Evolutionary conservation across 2,888 invertebrate species (phyloP).

Genomic region (Pinctada fucata): DNA sequence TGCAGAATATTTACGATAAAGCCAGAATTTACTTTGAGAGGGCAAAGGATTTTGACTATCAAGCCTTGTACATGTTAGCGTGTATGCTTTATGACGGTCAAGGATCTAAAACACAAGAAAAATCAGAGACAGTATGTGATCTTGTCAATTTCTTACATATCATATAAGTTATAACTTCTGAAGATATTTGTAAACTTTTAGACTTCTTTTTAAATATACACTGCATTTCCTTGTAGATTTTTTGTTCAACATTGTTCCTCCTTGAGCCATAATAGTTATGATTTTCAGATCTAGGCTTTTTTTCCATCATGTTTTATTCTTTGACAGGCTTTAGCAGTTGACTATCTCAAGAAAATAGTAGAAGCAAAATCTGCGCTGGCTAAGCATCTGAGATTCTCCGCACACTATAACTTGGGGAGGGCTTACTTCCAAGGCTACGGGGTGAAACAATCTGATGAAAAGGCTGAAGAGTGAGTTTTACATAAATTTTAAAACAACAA

Average conservation of each 20-base stretch:
- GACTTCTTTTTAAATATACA: no score
- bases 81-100: conserved; percentile 76
- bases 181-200: no score
- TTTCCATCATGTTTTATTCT: neutral
- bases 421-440: conserved; percentile 77
- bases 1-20: conserved; percentile 72
- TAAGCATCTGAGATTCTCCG: conserved; percentile 69
- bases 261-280: no score
- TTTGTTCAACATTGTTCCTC: no score
- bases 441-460: conserved; percentile 70
- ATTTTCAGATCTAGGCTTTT: no score
- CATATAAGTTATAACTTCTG: no score
- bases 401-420: conserved; percentile 75
- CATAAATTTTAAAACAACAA: neutral
- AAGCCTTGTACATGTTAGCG: conserved; percentile 73
- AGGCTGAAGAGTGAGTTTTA: conserved; percentile 77
- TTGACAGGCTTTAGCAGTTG: conserved; percentile 68
- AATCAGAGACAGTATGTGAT: conserved; percentile 54
- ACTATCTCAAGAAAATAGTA: conserved; percentile 68
- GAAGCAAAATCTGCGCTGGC: conserved; percentile 54
- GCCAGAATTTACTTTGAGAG: conserved; percentile 72
- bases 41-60: conserved; percentile 71
- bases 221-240: no score
- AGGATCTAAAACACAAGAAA: conserved; percentile 63
- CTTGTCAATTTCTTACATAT: neutral